Evolutionary conservation across 2,113 vertebrate genomes (phyloP).

Genomic region (Syngnathus scovelli): DNA sequence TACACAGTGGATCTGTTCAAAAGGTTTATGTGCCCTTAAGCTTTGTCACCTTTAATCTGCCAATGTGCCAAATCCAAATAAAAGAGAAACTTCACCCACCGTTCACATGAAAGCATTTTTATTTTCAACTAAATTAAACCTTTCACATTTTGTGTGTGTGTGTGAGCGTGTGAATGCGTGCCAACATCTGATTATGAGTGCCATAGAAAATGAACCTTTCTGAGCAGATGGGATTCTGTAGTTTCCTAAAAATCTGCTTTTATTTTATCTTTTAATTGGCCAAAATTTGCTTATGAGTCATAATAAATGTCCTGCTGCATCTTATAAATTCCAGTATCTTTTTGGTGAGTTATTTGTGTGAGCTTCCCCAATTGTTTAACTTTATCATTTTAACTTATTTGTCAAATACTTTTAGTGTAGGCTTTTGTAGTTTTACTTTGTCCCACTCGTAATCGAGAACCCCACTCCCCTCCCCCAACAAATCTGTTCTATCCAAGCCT

Average conservation of each 20-base stretch:
- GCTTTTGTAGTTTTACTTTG: background rate
- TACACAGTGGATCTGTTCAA: background rate
- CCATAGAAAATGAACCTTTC: constrained; percentile 9
- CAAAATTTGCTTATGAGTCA: background rate
- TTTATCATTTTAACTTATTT: background rate
- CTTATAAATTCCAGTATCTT: background rate
- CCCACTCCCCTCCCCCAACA: background rate
- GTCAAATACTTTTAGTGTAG: no score
- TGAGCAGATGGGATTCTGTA: background rate
- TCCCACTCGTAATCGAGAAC: background rate
- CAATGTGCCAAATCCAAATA: constrained; percentile 29
- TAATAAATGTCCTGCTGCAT: background rate
- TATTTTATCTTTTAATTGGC: background rate
- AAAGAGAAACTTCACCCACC: background rate
- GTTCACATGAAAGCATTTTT: background rate
- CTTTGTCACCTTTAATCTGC: constrained; percentile 20
- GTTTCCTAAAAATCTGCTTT: background rate
- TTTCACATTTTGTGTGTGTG: background rate
- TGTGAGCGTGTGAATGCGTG: background rate
- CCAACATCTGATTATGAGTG: constrained; percentile 28
- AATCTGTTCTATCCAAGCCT: background rate
- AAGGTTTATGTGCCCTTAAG: background rate
- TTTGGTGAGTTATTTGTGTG: background rate
- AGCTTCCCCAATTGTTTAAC: background rate
- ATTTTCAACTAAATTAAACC: constrained; percentile 6